Evolutionary conservation across 2,797 vertebrate genomes (phyloP).

Genomic region (Erpetoichthys calabaricus): DNA sequence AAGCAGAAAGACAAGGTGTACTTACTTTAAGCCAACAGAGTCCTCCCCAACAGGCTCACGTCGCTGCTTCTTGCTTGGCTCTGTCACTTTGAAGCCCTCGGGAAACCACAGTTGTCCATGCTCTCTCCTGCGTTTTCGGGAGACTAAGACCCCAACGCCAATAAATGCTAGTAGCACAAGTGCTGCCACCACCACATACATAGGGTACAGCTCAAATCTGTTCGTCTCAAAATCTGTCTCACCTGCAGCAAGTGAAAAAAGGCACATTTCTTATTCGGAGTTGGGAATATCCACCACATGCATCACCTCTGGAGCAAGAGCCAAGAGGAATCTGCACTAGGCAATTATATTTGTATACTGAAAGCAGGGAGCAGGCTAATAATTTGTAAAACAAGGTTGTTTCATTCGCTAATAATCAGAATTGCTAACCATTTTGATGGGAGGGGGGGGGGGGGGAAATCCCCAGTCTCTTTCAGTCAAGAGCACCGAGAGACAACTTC

Average conservation of each 20-base stretch:
- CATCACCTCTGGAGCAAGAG: constrained; percentile 36
- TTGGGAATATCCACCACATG: constrained; percentile 29
- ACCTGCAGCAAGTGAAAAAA: constrained; percentile 45
- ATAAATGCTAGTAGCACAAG: constrained; percentile 61
- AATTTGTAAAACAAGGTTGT: constrained; percentile 58
- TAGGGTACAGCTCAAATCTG: constrained; percentile 47
- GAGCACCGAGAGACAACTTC: constrained; percentile 77
- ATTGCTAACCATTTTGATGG: constrained; percentile 63
- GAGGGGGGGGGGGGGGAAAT: no score
- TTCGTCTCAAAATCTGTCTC: constrained; percentile 19
- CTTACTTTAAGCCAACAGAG: constrained; percentile 92
- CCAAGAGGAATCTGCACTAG: constrained; percentile 17
- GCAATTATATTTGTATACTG: constrained; percentile 16
- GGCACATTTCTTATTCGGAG: constrained; percentile 16
- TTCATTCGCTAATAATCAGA: constrained; percentile 79
- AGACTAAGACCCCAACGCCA: constrained; percentile 75
- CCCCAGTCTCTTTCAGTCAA: constrained; percentile 63
- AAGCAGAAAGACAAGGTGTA: constrained; percentile 13
- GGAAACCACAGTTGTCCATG: constrained; percentile 97
- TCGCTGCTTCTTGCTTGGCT: constrained; percentile 93
- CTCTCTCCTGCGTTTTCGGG: constrained; percentile 81
- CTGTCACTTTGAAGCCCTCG: constrained; percentile 89
- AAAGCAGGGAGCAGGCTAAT: constrained; percentile 21
- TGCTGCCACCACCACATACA: constrained; percentile 61
- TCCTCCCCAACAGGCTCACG: constrained; percentile 91